Evolutionary conservation across 2,888 invertebrate genomes (phyloP).

Genomic region (Pammene aurita): DNA sequence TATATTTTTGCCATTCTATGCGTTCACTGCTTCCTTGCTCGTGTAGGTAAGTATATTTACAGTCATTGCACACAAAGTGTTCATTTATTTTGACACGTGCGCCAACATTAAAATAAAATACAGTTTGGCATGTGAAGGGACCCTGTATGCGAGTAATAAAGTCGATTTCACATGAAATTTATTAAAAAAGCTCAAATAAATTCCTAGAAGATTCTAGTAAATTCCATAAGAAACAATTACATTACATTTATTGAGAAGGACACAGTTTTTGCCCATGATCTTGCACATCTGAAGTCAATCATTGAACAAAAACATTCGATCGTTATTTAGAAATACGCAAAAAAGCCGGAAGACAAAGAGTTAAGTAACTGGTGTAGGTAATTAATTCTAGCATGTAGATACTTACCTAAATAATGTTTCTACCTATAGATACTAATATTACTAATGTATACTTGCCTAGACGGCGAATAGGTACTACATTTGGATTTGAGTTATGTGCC

Average conservation of each 20-base stretch:
- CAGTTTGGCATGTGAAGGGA: too few relatives aligned
- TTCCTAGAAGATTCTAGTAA: neutral
- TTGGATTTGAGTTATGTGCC: too few relatives aligned
- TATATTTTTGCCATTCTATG: neutral
- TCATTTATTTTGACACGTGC: neutral
- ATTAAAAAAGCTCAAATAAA: neutral
- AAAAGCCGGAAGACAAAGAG: conserved; percentile 36
- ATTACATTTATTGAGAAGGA: conserved; percentile 3
- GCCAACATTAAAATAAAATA: neutral
- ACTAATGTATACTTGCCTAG: neutral
- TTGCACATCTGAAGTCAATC: conserved; percentile 26
- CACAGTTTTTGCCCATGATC: conserved; percentile 31
- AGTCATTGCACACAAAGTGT: neutral
- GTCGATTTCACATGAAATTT: too few relatives aligned
- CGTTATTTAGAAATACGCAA: conserved; percentile 10
- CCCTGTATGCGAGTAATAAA: too few relatives aligned
- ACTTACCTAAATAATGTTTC: too few relatives aligned
- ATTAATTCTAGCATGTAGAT: conserved; percentile 19
- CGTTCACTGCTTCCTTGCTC: conserved; percentile 5
- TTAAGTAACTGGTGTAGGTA: conserved; percentile 29
- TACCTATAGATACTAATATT: too few relatives aligned
- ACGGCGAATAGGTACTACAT: too few relatives aligned
- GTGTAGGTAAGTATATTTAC: conserved; percentile 9
- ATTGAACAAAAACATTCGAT: conserved; percentile 28
- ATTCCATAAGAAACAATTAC: conserved; percentile 2